Conservation (phyloP, 2,888 invertebrate genomes). For the Harpagoxenus sublaevis region DNA sequence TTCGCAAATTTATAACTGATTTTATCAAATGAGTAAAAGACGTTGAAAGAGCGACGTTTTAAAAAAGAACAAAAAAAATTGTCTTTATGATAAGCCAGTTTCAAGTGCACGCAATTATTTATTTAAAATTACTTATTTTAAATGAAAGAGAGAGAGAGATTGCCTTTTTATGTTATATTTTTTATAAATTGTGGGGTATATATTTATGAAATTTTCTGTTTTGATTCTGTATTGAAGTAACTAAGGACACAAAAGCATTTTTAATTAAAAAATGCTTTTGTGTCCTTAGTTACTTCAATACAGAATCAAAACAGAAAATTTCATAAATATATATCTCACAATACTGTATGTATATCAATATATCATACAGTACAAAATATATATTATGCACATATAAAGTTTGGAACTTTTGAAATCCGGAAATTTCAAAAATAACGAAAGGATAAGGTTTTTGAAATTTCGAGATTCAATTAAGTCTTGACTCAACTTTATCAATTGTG, state of each 20-base stretch:
- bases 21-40: background rate
- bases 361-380: background rate
- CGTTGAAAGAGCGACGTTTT: background rate
- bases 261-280: background rate
- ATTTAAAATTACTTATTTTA: slow-evolving; percentile 7
- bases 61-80: background rate
- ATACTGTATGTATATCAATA: background rate
- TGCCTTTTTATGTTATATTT: background rate
- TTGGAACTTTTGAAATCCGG: background rate
- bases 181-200: background rate
- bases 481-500: background rate
- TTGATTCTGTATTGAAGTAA: background rate
- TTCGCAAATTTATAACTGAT: background rate
- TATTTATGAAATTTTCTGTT: background rate
- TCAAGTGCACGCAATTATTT: background rate
- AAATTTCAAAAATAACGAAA: background rate
- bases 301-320: background rate
- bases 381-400: background rate
- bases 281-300: background rate
- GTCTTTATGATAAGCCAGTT: background rate
- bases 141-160: background rate
- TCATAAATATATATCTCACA: background rate
- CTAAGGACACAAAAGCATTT: background rate
- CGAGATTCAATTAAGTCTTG: background rate
- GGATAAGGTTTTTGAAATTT: background rate